These are phyloP conservation scores for Notodonta dromedarius DNA, from an alignment of 2,888 invertebrate genomes.

Conservation along the genomic window DNA sequence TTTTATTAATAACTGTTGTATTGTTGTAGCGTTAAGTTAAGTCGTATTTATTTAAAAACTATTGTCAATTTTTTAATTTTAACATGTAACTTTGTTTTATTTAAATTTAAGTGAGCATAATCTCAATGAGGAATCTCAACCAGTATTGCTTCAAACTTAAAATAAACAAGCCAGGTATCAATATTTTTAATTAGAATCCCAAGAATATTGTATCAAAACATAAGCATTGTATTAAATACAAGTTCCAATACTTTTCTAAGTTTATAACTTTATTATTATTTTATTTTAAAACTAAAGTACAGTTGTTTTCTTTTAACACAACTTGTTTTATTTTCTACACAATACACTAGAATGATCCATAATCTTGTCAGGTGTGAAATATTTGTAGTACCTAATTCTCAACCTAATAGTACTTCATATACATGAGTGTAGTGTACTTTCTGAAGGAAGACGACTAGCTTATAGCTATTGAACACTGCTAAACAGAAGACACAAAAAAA, in stretches of 20 bases:
- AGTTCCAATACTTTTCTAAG: constrained; percentile 14
- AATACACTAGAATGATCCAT: too few species aligned
- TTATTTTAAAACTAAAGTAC: constrained; percentile 20
- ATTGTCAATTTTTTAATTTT: constrained; percentile 6
- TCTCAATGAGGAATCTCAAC: constrained; percentile 27
- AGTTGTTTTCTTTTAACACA: constrained; percentile 36
- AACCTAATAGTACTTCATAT: too few species aligned
- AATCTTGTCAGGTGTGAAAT: too few species aligned
- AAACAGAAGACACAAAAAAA: too few species aligned
- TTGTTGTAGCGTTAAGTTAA: constrained; percentile 34
- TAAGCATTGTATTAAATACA: neutral
- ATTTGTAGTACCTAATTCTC: too few species aligned
- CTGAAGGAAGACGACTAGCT: too few species aligned
- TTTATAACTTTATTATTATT: constrained; percentile 32
- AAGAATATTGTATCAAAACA: neutral
- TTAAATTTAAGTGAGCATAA: constrained; percentile 27
- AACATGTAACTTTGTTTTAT: constrained; percentile 28
- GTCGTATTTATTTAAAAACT: constrained; percentile 31
- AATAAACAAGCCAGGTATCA: neutral
- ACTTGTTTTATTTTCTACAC: constrained; percentile 28
- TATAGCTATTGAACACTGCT: too few species aligned
- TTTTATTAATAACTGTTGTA: constrained; percentile 25
- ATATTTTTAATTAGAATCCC: neutral
- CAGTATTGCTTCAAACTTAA: constrained; percentile 6
- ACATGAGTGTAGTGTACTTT: too few species aligned